Conservation (phyloP, 2,888 invertebrate species). For the Fabriciana adippe region DNA sequence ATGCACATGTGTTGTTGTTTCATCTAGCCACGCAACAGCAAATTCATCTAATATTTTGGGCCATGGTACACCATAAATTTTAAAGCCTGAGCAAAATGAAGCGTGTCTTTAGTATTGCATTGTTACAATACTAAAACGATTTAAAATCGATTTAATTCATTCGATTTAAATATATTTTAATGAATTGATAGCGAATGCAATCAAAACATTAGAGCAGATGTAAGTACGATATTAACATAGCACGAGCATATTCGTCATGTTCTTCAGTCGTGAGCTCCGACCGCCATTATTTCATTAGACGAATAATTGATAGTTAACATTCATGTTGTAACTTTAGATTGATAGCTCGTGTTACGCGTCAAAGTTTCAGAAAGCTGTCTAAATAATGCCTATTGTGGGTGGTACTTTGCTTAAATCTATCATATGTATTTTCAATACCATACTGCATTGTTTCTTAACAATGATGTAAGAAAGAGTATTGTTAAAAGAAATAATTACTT, state of each 20-base stretch:
- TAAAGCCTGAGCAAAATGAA: no score
- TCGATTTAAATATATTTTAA: not conserved
- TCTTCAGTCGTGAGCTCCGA: slow-evolving; percentile 60
- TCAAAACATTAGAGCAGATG: slow-evolving; percentile 39
- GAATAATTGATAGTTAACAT: slow-evolving; percentile 73
- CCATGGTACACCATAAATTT: no score
- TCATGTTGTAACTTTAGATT: slow-evolving; percentile 70
- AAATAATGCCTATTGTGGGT: slow-evolving; percentile 53
- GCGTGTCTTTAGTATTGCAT: no score
- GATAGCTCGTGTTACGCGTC: slow-evolving; percentile 70
- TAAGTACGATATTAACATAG: slow-evolving; percentile 38
- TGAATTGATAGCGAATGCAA: slow-evolving; percentile 28
- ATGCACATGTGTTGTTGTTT: no score
- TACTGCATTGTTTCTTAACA: slow-evolving; percentile 66
- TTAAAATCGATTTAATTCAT: no score
- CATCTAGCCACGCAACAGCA: no score
- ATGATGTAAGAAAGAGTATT: slow-evolving; percentile 45
- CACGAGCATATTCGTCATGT: slow-evolving; percentile 45
- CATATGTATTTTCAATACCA: slow-evolving; percentile 60
- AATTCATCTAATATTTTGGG: no score
- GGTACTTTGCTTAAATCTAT: slow-evolving; percentile 47
- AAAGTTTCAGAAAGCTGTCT: slow-evolving; percentile 49
- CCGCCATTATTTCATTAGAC: slow-evolving; percentile 72
- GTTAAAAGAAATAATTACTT: no score
- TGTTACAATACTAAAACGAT: no score